Evolutionary conservation across 2,888 invertebrate species (phyloP).

Genomic region (Chouioia cunea): DNA sequence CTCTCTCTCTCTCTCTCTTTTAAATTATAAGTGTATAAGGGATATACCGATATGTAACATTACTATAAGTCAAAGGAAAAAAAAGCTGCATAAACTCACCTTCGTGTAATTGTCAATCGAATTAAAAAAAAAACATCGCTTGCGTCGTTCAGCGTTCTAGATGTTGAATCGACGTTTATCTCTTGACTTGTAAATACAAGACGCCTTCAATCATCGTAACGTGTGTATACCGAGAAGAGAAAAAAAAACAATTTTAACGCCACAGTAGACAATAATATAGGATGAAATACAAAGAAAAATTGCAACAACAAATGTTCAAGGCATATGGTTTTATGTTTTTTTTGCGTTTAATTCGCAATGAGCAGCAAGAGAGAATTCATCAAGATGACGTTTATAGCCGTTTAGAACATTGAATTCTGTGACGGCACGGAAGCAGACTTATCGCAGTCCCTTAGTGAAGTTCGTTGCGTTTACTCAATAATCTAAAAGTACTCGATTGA

Average conservation of each 20-base stretch:
- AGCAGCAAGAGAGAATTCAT: not conserved
- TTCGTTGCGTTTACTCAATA: slow-evolving; percentile 51
- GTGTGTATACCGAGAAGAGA: slow-evolving; percentile 23
- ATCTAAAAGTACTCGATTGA: slow-evolving; percentile 54
- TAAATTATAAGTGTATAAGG: slow-evolving; percentile 1
- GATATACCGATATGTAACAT: slow-evolving; percentile 15
- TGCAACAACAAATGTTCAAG: slow-evolving; percentile 24
- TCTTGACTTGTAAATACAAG: slow-evolving; percentile 46
- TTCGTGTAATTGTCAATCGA: slow-evolving; percentile 34
- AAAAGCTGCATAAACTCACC: not conserved
- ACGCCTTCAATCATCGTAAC: slow-evolving; percentile 34
- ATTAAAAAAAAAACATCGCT: slow-evolving; percentile 35
- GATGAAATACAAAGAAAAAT: slow-evolving; percentile 15
- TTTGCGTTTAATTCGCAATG: slow-evolving; percentile 23
- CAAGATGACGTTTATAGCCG: slow-evolving; percentile 24
- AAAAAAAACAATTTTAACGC: slow-evolving; percentile 32
- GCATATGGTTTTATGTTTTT: slow-evolving; percentile 6
- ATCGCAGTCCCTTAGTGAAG: slow-evolving; percentile 52
- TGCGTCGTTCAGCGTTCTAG: slow-evolving; percentile 23
- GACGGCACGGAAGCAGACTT: slow-evolving; percentile 32
- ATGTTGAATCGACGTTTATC: slow-evolving; percentile 32
- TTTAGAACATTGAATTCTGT: slow-evolving; percentile 37
- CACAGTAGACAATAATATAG: slow-evolving; percentile 42
- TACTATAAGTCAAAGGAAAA: not conserved
- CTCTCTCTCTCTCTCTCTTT: no score